Evolutionary conservation across 2,888 invertebrate genomes (phyloP), one percentile per base, ranked within the genome.

Genomic region (Temnothorax unifasciatus): DNA sequence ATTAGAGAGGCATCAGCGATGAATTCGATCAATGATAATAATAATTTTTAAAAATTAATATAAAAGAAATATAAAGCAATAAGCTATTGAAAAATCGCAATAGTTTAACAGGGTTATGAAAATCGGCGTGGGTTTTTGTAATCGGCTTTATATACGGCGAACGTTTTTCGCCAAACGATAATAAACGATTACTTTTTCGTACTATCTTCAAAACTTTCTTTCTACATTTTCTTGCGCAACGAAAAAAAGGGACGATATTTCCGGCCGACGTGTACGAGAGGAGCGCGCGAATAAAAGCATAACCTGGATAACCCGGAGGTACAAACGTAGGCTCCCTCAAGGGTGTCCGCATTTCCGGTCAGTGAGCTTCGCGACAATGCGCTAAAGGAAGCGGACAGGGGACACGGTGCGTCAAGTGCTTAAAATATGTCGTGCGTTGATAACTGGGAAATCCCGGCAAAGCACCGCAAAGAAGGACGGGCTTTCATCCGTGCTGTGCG

Each of bases 361-460:
- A 83, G 75, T 50, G 68, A 83, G 82, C 82, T 47, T 75, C 44
- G 54, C 68, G 76, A 76, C 75, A 83, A 83, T 83, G 76, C 76
- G 68, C 59, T 75, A 64, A 75, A 75, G 47, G 66, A 83, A 75
- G 75, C 66, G 76, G 44, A 74, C 66, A 38, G 64, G 29, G 47
- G 47, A 75, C 61, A 54, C 75, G 75, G 64, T 64, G 66, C 75
- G 82, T 76, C 82, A 82, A 75, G 82, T 83, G 82, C 82, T 83
- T 83, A 83, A 83, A 83, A 76, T 83, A 83, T 66, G 66, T 66
- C 75, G 75, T 83, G 66, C 75, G 82, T 83, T 75, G 75, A 83
- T 75, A 76, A 66, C 82, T 73, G 64, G 34, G 74, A 73, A 54
- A 64, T n/a, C 44, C 29, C 29, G 44, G 63, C 21, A 69, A 71